Percentiles rank a stretch among this genome's conserved stretches.
phyloP scores from a whole-genome alignment of 92 coral and sea anemone species.

The Zoanthus sansibaricus region DNA sequence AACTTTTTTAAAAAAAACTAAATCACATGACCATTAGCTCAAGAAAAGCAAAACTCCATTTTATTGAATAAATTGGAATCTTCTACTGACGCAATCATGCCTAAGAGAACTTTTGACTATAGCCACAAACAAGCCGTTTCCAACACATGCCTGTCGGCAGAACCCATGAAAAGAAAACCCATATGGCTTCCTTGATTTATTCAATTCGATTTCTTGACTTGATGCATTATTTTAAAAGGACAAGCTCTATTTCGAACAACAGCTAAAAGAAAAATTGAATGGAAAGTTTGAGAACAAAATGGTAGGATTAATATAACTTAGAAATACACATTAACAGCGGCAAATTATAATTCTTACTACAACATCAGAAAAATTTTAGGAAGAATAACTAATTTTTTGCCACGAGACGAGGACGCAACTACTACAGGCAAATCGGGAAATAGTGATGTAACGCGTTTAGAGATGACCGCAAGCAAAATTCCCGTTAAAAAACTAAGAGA shows the following conservation, averaged over 20 bases:
- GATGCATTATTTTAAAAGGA: background rate
- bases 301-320: background rate
- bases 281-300: background rate
- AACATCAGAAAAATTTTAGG: background rate
- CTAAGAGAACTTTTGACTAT: background rate
- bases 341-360: background rate
- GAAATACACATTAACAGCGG: background rate
- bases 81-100: background rate
- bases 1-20: background rate
- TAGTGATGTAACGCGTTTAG: background rate
- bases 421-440: background rate
- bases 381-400: background rate
- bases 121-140: background rate
- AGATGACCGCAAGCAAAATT: background rate
- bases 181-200: background rate
- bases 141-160: background rate
- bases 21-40: background rate
- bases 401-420: background rate
- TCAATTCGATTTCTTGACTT: background rate
- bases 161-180: background rate
- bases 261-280: background rate
- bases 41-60: constrained; percentile 14
- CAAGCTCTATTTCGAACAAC: background rate
- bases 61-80: constrained; percentile 14
- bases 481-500: background rate